Evolutionary conservation across 2,888 invertebrate genomes (phyloP), one percentile per base, ranked within the genome.

Genomic region (Amaurobius ferox): DNA sequence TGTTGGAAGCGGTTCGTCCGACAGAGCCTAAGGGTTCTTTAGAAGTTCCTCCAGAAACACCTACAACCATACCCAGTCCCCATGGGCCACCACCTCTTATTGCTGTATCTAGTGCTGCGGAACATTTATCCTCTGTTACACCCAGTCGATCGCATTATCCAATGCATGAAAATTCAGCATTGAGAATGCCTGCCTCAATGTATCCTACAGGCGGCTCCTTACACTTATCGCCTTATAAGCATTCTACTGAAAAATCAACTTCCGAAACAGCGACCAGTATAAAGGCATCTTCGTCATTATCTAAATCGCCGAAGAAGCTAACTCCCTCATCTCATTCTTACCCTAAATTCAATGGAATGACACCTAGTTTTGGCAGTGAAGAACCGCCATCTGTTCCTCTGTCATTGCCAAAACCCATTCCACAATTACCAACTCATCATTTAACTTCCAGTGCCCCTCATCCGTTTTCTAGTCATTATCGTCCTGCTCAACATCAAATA

Each of bases 71-170:
- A n/a, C 68, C 55, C 5, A 86, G 86, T 70, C 86, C 86, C 11
- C 86, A 79, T n/a, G 86, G 79, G 7, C 86, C 86, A 5, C 86
- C 86, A 9, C 79, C 86, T 29, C 76, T 86, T 5, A 86, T 86
- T 64, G 86, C 86, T 26, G 86, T 79, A 26, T 76, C 86, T 23
- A 79, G 66, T 39, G 26, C 44, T 6, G 23, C 62, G 7, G 73
- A 77, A 13, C 66, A 66, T 35, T 66, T 77, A 29, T 78, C 83
- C 26, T 35, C 70, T 13, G 44, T 70, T 23, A 64, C 74, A 13
- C 55, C 77, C 9, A 66, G 71, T 23, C 77, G 77, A 19, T 72
- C 83, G 0, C 44, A 66, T 1, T 85, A 85, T 29, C 64, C 62
- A 28, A 40, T 74, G 6, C 29, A 35, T 1, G 81, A 85, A 28